phyloP scores from a whole-genome alignment of 2,797 vertebrate species.

The Hybognathus amarus region DNA sequence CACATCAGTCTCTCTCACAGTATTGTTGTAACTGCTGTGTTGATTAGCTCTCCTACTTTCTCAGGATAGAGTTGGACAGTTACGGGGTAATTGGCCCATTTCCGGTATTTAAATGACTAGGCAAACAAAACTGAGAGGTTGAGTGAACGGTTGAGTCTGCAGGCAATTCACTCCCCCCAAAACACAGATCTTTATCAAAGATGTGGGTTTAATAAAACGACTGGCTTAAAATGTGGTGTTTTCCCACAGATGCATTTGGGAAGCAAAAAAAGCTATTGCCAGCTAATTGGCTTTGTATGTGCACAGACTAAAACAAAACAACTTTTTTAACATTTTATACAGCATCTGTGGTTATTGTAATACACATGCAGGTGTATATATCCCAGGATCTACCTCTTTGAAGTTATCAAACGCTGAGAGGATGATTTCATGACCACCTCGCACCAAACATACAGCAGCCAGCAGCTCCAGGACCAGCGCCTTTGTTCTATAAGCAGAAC shows the following conservation, averaged over 20 bases:
- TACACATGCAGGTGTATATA: neutral
- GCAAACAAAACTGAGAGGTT: constrained; percentile 61
- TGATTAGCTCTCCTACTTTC: constrained; percentile 62
- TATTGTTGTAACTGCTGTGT: constrained; percentile 63
- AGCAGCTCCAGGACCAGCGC: constrained; percentile 94
- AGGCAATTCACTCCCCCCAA: constrained; percentile 61
- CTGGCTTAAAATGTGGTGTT: constrained; percentile 56
- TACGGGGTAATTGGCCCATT: constrained; percentile 66
- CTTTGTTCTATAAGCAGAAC: constrained; percentile 85
- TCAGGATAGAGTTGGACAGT: constrained; percentile 49
- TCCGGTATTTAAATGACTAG: constrained; percentile 66
- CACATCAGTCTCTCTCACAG: constrained; percentile 36
- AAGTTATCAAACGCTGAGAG: constrained; percentile 98
- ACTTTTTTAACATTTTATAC: neutral
- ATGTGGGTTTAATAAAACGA: constrained; percentile 68
- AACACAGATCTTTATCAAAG: constrained; percentile 72
- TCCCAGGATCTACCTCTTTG: constrained; percentile 86
- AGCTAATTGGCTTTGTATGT: constrained; percentile 6
- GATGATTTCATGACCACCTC: constrained; percentile 97
- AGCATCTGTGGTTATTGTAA: constrained; percentile 20
- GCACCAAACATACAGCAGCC: constrained; percentile 94
- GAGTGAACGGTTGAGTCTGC: constrained; percentile 63
- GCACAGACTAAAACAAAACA: constrained; percentile 6
- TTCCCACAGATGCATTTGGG: constrained; percentile 35
- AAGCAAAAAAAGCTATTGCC: neutral